Evolutionary conservation across 2,113 vertebrate genomes (phyloP), one percentile per base, ranked within the genome.

Genomic region (Loxodonta africana): DNA sequence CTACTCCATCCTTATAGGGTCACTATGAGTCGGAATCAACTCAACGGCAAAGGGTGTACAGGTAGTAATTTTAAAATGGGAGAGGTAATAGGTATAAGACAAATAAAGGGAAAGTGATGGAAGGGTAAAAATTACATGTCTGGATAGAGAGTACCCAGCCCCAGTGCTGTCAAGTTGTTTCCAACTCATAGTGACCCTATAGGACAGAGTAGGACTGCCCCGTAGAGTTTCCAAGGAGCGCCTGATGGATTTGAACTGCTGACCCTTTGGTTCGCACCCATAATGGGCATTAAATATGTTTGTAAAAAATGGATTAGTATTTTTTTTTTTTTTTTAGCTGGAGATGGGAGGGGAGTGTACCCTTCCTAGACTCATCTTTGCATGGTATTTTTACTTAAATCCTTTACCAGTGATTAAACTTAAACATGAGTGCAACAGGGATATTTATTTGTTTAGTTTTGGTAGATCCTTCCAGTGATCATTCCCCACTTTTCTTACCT

Each of bases 351-450:
- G 11, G 85, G 51, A 90, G 0, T 53, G 9, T 6, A 60, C 15
- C 6, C 37, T 83, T 91, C 63, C 41, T 87, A n/a, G 23, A 53
- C 25, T 90, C 18, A 21, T 63, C 26, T 90, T 86, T 93, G 48
- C 14, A 65, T 15, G 80, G 8, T 92, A 51, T 92, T 97, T 92
- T 97, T 93, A 51, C 80, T 88, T 95, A 91, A 88, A 41, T 73
- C 6, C 10, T 95, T 83, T 71, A 80, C 37, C 76, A 17, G 17
- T 71, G 81, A 93, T 60, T 90, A 87, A 62, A n/a, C 41, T 92
- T 46, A 41, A 94, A 85, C 2, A 90, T 46, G 57, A 92, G 15
- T 84, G 25, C 65, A 83, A 37, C 53, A 93, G 53, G 94, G 88
- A 41, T 71, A 97, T 5, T 60, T 69, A 11, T 48, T 41, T 53